These are phyloP conservation scores for Ivindomyrus marchei DNA, from an alignment of 2,113 vertebrate species.

Conservation along the genomic window DNA sequence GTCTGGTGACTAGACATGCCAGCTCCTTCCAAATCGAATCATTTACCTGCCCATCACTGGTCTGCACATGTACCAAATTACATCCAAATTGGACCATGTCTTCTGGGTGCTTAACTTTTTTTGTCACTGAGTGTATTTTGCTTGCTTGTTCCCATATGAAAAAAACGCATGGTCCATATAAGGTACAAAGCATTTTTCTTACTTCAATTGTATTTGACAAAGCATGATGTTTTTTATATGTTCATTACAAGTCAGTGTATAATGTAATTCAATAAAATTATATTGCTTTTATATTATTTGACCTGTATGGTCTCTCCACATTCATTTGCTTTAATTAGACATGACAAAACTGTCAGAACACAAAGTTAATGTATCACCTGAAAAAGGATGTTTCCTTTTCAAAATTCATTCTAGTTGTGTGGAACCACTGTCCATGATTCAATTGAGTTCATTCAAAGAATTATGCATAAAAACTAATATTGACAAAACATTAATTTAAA, in stretches of 20 bases:
- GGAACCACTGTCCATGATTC: not conserved
- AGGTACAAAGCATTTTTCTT: not conserved
- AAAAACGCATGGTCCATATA: not conserved
- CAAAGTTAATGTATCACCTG: not conserved
- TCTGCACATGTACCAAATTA: no score
- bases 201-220: not conserved
- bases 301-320: not conserved
- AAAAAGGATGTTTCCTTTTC: not conserved
- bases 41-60: no score
- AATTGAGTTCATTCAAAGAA: not conserved
- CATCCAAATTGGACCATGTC: no score
- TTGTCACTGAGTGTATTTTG: not conserved
- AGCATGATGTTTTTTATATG: not conserved
- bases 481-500: not conserved
- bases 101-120: no score
- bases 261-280: not conserved
- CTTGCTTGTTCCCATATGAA: not conserved
- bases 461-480: not conserved
- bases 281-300: not conserved
- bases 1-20: no score
- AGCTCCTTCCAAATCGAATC: no score
- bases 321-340: not conserved
- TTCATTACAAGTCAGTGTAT: not conserved
- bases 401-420: not conserved
- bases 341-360: not conserved